Percentiles rank a stretch among this genome's conserved stretches.
These are phyloP conservation scores for Drosophila merina DNA, from an alignment of 2,888 invertebrate genomes.

Conservation along the genomic window DNA sequence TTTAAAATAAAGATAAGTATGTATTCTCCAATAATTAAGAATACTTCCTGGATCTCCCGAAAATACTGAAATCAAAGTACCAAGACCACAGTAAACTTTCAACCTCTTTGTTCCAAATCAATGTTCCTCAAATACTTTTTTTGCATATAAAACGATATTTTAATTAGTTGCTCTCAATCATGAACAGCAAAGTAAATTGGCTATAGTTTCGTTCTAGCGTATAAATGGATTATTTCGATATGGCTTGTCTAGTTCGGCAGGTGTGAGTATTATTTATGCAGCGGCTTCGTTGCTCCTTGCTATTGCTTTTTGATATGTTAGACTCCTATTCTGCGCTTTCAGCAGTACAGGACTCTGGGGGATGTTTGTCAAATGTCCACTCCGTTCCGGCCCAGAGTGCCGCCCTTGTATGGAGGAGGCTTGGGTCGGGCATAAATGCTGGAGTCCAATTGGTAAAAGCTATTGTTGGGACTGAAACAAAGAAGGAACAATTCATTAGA, in stretches of 20 bases:
- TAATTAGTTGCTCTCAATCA: slow-evolving; percentile 34
- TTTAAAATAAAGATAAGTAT: background rate
- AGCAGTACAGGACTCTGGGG: slow-evolving; percentile 84
- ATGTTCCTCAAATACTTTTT: background rate
- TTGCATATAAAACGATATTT: slow-evolving; percentile 30
- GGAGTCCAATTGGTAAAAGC: slow-evolving; percentile 85
- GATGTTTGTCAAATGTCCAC: slow-evolving; percentile 84
- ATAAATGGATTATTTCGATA: slow-evolving; percentile 42
- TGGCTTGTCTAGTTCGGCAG: slow-evolving; percentile 37
- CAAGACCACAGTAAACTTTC: background rate
- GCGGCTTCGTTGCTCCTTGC: slow-evolving; percentile 24
- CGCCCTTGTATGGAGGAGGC: slow-evolving; percentile 83
- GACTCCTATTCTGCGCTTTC: slow-evolving; percentile 3
- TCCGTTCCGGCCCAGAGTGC: slow-evolving; percentile 76
- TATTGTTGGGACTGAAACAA: slow-evolving; percentile 85
- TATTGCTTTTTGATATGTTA: slow-evolving; percentile 32
- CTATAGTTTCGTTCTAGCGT: slow-evolving; percentile 22
- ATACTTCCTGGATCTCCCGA: no score
- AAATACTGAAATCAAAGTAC: no score
- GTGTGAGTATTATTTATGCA: slow-evolving; percentile 37
- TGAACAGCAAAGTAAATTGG: slow-evolving; percentile 38
- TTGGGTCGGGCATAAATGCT: slow-evolving; percentile 83
- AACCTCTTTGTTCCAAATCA: no score
- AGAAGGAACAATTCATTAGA: background rate
- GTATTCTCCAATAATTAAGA: no score